A percentile compares a stretch with the other conserved stretches of the same genome.
These are phyloP conservation scores for Hipposideros armiger DNA, from an alignment of 2,113 vertebrate species.

Conservation along the genomic window DNA sequence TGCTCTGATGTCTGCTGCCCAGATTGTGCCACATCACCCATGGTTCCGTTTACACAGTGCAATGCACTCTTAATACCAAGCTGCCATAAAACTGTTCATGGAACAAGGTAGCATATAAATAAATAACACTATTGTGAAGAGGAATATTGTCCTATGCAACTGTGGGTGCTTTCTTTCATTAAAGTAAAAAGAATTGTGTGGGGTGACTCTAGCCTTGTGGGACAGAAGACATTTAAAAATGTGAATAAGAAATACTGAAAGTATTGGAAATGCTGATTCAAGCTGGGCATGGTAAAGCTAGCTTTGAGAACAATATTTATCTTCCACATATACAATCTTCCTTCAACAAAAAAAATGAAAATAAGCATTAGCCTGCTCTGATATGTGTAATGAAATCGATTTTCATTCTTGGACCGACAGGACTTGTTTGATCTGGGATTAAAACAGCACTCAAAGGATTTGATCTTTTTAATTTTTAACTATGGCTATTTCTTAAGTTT, in stretches of 20 bases:
- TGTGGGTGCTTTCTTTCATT: background rate
- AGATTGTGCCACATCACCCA: background rate
- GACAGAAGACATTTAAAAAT: background rate
- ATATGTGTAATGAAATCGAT: background rate
- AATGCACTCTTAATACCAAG: background rate
- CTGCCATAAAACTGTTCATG: background rate
- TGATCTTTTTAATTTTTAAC: constrained; percentile 54
- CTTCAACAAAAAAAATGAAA: background rate
- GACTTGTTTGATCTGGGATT: constrained; percentile 49
- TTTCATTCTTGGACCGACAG: background rate
- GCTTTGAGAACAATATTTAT: background rate
- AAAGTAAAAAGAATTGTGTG: background rate
- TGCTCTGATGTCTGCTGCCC: background rate
- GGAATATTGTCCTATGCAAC: background rate
- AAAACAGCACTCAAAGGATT: background rate
- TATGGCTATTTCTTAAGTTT: constrained; percentile 26
- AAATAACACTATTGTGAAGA: background rate
- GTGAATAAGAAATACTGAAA: background rate
- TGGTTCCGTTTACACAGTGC: rapidly evolving
- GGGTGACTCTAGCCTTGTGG: background rate
- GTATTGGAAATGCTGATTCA: background rate
- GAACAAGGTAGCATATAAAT: background rate
- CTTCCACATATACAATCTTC: background rate
- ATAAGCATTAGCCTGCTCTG: background rate
- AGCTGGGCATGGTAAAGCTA: background rate